Conservation (phyloP, 2,797 vertebrate species). For the Eulemur mongoz region DNA sequence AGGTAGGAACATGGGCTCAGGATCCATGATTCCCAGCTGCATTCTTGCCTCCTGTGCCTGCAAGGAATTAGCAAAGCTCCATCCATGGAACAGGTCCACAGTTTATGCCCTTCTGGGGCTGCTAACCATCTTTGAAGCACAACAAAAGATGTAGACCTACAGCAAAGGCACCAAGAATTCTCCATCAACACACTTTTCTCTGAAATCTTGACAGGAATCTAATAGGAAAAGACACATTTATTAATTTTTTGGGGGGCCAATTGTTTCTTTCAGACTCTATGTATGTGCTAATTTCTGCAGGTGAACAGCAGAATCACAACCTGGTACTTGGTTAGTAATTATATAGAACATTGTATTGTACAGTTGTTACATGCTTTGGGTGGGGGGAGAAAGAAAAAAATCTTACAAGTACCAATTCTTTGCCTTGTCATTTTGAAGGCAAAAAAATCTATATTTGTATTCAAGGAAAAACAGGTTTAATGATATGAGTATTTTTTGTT, state of each 20-base stretch:
- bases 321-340: constrained; percentile 68
- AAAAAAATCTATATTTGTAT: constrained; percentile 49
- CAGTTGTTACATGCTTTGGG: constrained; percentile 39
- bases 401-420: constrained; percentile 53
- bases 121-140: not conserved
- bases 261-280: constrained; percentile 42
- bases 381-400: constrained; percentile 26
- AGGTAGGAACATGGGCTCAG: not conserved
- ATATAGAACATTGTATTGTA: constrained; percentile 40
- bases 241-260: constrained; percentile 46
- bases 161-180: not conserved
- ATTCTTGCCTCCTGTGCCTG: not conserved
- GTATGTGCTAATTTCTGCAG: constrained; percentile 44
- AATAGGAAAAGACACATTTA: constrained; percentile 12
- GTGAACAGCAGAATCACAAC: constrained; percentile 47
- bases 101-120: not conserved
- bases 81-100: not conserved
- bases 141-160: not conserved
- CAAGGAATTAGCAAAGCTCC: not conserved
- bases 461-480: constrained; percentile 68
- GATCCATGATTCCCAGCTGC: not conserved
- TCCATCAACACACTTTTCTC: not conserved
- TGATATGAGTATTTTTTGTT: constrained; percentile 48
- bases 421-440: constrained; percentile 59
- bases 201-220: constrained; percentile 28